Percentiles rank a stretch among this genome's conserved stretches.
Evolutionary conservation across 1,140 invertebrate species (phyloP).

Genomic region (Sweltsa coloradensis): DNA sequence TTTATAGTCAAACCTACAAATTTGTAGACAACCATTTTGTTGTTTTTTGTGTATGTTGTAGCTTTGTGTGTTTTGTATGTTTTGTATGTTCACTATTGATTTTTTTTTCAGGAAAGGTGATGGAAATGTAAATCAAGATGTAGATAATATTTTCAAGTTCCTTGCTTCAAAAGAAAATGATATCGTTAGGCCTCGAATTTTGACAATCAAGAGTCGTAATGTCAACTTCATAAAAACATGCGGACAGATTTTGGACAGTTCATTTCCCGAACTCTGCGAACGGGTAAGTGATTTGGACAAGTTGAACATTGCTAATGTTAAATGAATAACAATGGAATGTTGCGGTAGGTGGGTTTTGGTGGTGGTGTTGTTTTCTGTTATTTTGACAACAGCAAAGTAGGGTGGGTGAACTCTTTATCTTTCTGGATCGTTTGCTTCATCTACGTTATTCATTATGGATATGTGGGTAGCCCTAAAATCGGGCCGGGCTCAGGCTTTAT

Average conservation of each 20-base stretch:
- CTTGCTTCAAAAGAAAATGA: constrained; percentile 85
- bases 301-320: too few relatives aligned
- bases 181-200: constrained; percentile 62
- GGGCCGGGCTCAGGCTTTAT: too few relatives aligned
- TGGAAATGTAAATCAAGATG: constrained; percentile 45
- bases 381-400: too few relatives aligned
- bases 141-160: constrained; percentile 82
- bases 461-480: too few relatives aligned
- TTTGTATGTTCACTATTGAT: constrained; percentile 15
- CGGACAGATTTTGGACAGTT: constrained; percentile 79
- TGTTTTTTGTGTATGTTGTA: constrained; percentile 10
- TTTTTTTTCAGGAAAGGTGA: constrained; percentile 37
- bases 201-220: constrained; percentile 80
- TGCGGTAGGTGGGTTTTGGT: too few relatives aligned
- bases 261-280: constrained; percentile 84
- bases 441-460: too few relatives aligned
- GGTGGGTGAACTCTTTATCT: too few relatives aligned
- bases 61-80: constrained; percentile 11
- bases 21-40: background rate
- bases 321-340: too few relatives aligned
- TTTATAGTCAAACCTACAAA: background rate
- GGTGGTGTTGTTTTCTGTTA: too few relatives aligned
- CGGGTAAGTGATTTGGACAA: constrained; percentile 53
- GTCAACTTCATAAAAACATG: constrained; percentile 82
- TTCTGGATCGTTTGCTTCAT: too few relatives aligned